These are phyloP conservation scores for Hetaerina titia DNA, from an alignment of 2,888 invertebrate species.

Conservation along the genomic window DNA sequence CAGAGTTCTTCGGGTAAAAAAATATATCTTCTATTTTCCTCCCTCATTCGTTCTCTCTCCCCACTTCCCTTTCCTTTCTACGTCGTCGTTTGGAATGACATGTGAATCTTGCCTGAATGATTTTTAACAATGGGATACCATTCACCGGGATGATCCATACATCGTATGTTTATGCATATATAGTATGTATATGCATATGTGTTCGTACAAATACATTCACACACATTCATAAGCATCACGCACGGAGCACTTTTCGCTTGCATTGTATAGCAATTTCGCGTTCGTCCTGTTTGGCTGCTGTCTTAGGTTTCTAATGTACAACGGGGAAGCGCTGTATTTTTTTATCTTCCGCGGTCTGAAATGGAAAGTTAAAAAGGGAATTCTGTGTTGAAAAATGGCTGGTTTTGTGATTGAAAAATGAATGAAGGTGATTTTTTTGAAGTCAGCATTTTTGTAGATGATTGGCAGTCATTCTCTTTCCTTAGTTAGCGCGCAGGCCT, in stretches of 20 bases:
- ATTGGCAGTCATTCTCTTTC: not conserved
- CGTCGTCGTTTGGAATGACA: slow-evolving; percentile 33
- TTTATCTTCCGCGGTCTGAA: not conserved
- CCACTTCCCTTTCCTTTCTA: slow-evolving; percentile 2
- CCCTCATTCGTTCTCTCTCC: not conserved
- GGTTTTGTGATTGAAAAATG: not conserved
- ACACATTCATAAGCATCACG: no score
- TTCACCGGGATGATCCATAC: not conserved
- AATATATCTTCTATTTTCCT: not conserved
- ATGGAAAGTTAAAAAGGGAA: not conserved
- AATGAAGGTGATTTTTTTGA: not conserved
- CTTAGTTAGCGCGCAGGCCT: not conserved
- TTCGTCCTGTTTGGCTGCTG: not conserved
- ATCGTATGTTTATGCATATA: not conserved
- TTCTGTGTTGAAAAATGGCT: not conserved
- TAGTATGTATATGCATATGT: not conserved
- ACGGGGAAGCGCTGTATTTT: not conserved
- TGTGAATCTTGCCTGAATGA: slow-evolving; percentile 23
- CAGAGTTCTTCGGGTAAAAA: not conserved
- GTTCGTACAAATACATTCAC: no score
- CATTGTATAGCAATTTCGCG: not conserved
- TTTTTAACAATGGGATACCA: slow-evolving; percentile 4
- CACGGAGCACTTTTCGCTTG: no score
- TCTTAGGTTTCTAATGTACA: not conserved
- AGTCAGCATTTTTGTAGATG: not conserved